A percentile compares a stretch with the other conserved stretches of the same genome.
phyloP scores from a whole-genome alignment of 1,140 invertebrate species.

The Druon quercuslanigerum region DNA sequence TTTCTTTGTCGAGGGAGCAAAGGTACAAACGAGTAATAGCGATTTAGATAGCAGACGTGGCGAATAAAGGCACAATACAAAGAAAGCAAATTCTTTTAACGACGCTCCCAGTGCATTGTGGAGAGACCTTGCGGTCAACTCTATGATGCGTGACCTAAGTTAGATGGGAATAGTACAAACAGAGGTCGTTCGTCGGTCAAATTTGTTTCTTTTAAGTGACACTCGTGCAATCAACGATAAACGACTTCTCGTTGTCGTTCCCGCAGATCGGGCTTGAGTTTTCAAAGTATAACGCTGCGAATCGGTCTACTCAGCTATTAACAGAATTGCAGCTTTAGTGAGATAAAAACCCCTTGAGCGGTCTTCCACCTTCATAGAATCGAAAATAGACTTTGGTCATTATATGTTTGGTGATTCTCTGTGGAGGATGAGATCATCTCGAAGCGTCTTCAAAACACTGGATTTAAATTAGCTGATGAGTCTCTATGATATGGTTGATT shows the following conservation, averaged over 20 bases:
- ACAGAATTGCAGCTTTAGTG: conserved; percentile 5
- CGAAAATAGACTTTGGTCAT: neutral
- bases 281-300: neutral
- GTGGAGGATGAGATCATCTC: no score
- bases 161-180: conserved; percentile 5
- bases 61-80: conserved; percentile 14
- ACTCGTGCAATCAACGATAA: conserved; percentile 22
- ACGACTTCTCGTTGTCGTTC: neutral
- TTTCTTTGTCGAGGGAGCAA: conserved; percentile 9
- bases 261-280: neutral
- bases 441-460: no score
- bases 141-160: conserved; percentile 18
- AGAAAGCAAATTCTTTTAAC: conserved; percentile 26
- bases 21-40: neutral
- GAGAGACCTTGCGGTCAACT: neutral
- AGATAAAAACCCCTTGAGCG: neutral
- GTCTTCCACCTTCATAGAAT: neutral
- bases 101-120: neutral
- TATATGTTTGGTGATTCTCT: no score
- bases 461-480: neutral
- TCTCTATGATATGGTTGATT: neutral
- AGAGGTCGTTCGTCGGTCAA: conserved; percentile 42
- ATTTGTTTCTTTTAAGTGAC: conserved; percentile 37
- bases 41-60: conserved; percentile 20
- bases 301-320: conserved; percentile 21